Percentiles rank a stretch among this genome's conserved stretches.
Evolutionary conservation across 1,140 invertebrate species (phyloP).

Genomic region (Ganaspis sp.): DNA sequence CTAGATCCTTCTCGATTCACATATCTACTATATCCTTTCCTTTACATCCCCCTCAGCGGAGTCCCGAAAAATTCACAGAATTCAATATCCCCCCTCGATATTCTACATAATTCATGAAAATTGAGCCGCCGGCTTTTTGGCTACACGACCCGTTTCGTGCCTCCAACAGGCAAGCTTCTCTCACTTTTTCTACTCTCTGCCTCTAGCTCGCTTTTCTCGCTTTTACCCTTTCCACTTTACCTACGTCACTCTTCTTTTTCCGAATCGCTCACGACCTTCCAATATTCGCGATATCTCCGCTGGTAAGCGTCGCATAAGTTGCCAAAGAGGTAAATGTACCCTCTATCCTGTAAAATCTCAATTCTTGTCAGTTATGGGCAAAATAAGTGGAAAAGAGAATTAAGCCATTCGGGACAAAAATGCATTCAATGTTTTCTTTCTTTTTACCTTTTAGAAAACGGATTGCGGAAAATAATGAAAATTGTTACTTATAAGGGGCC

Average conservation of each 20-base stretch:
- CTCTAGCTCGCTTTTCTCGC: slow-evolving; percentile 44
- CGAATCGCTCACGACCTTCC: slow-evolving; percentile 23
- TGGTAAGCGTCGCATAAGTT: slow-evolving; percentile 29
- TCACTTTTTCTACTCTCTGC: slow-evolving; percentile 27
- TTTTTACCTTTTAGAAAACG: too few species aligned
- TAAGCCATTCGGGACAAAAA: too few species aligned
- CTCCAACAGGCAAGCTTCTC: slow-evolving; percentile 37
- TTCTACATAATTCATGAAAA: slow-evolving; percentile 75
- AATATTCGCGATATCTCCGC: background rate
- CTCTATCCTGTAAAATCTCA: too few species aligned
- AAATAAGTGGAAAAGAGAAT: too few species aligned
- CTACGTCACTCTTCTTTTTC: background rate
- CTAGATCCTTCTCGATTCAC: slow-evolving; percentile 50
- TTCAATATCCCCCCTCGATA: slow-evolving; percentile 69
- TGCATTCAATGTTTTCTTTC: too few species aligned
- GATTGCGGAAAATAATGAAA: too few species aligned
- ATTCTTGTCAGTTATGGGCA: too few species aligned
- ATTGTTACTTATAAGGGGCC: too few species aligned
- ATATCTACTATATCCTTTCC: slow-evolving; percentile 42
- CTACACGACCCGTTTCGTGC: slow-evolving; percentile 42
- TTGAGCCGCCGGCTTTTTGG: slow-evolving; percentile 66
- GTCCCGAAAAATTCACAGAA: slow-evolving; percentile 69
- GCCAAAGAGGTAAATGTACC: background rate
- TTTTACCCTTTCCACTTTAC: slow-evolving; percentile 37
- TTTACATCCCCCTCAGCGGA: slow-evolving; percentile 47